Evolutionary conservation across 2,888 invertebrate genomes (phyloP), one percentile per base, ranked within the genome.

Genomic region (Pandemis cinnamomeana): DNA sequence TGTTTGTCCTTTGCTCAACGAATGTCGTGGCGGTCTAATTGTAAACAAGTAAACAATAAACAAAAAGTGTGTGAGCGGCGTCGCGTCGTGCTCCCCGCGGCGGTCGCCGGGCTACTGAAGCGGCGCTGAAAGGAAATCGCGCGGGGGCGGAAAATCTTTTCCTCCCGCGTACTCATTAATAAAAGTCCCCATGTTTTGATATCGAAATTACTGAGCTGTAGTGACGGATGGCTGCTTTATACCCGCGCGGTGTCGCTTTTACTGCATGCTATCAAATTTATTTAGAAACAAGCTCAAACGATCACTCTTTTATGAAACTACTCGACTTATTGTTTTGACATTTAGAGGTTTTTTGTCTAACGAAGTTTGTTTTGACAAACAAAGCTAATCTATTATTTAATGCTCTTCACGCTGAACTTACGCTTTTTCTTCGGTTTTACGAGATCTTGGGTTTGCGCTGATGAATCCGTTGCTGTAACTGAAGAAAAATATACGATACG

Each of bases 21-120:
- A 85, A 85, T 86, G 86, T 72, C 61, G 67, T 88, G 86, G 83
- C 82, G 77, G 84, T 76, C 85, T 83, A 76, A 75, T 87, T 84
- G 89, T 90, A 89, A 89, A 89, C 87, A 90, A 91, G 89, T 90
- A 89, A 89, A 89, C 87, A 90, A 91, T 90, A 89, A 89, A 89
- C 87, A 90, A 91, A 90, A 87, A 87, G 84, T 87, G 87, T 89
- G 81, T 83, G 79, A 79, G 76, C 81, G 79, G 77, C 46, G 80
- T 78, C 78, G 82, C 86, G 85, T 80, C 84, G 84, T 83, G 81
- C 84, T 87, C 87, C 81, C 78, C 87, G 87, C 91, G 89, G 84
- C 90, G 88, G 86, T 82, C 85, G 89, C 81, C 86, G 88, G 89
- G 86, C 86, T 88, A 93, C 93, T 93, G 87, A 78, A 75, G 78